Conservation (phyloP, 2,113 vertebrate species). For the Catharus bicknelli region DNA sequence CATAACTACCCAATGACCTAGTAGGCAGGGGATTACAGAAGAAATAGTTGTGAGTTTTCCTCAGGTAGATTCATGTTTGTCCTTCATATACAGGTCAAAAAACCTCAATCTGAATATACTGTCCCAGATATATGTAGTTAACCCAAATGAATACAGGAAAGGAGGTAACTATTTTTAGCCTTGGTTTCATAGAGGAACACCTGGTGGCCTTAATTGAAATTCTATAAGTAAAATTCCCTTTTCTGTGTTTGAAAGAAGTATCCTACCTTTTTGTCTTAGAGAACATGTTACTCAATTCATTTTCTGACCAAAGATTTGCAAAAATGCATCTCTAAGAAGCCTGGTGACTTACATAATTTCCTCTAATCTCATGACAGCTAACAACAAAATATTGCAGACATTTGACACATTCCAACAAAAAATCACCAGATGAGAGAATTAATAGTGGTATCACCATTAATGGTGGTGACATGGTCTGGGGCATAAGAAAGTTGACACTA, state of each 20-base stretch:
- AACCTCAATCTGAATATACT: background rate
- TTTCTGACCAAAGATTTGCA: background rate
- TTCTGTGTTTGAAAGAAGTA: background rate
- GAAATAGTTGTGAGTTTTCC: background rate
- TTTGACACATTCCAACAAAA: background rate
- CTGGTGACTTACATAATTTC: fast-evolving
- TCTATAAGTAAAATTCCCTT: background rate
- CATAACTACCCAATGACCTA: background rate
- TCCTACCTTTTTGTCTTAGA: background rate
- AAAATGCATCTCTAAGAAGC: background rate
- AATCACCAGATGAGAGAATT: background rate
- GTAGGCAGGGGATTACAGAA: background rate
- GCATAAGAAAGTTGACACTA: background rate
- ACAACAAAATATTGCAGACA: background rate
- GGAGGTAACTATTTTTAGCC: background rate
- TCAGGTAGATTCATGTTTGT: background rate
- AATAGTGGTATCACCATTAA: background rate
- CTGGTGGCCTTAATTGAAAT: background rate
- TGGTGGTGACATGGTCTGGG: background rate
- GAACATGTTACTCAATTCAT: background rate
- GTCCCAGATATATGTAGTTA: background rate
- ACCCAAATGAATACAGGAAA: background rate
- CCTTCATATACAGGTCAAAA: background rate
- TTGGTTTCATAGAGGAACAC: background rate
- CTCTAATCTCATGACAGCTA: background rate